Conservation (phyloP, 2,888 invertebrate genomes). For the Eupithecia insigniata region DNA sequence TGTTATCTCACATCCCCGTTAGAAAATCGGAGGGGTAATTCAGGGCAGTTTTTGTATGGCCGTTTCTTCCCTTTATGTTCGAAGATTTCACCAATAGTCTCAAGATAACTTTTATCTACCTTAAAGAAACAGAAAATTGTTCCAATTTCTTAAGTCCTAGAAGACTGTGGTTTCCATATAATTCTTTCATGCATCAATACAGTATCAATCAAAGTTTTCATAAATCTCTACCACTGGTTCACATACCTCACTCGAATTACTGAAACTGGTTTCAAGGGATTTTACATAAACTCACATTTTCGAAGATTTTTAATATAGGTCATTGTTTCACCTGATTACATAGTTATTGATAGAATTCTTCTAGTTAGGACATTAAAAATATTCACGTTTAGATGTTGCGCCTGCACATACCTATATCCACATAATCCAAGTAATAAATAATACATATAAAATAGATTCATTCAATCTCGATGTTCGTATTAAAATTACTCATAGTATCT, state of each 20-base stretch:
- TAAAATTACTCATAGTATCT: constrained; percentile 29
- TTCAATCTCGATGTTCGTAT: constrained; percentile 41
- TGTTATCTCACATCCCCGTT: too few species aligned
- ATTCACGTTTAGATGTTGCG: constrained; percentile 40
- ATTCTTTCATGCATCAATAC: too few species aligned
- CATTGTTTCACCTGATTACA: constrained; percentile 10
- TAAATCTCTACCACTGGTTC: neutral
- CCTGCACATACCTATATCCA: constrained; percentile 40
- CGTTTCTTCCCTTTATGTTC: too few species aligned
- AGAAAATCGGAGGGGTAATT: too few species aligned
- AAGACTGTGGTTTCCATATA: neutral
- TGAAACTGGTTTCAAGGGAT: neutral
- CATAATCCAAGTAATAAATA: constrained; percentile 34
- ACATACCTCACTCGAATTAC: neutral
- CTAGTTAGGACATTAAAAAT: constrained; percentile 36
- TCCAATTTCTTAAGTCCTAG: neutral
- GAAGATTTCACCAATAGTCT: neutral
- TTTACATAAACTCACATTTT: neutral
- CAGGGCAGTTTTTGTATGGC: too few species aligned
- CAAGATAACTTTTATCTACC: neutral
- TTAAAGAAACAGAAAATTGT: neutral
- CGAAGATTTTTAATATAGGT: neutral
- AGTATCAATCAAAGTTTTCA: too few species aligned
- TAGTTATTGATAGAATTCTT: constrained; percentile 26
- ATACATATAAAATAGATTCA: constrained; percentile 31